Base-by-base conservation (phyloP, 2,113 vertebrate species). In the Paralichthys olivaceus region DNA sequence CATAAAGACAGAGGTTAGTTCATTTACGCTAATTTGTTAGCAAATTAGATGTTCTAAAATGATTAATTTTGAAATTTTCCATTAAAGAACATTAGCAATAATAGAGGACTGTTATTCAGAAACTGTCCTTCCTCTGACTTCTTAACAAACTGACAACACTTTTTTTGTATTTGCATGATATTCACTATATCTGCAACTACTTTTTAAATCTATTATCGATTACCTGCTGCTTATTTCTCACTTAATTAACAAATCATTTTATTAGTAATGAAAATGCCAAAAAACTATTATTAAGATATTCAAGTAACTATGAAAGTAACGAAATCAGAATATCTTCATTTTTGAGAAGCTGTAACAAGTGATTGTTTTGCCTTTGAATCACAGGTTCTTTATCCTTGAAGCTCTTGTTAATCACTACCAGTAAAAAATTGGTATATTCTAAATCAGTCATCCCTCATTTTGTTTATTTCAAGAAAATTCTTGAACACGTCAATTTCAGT, bases 11-110 rank as follows among this genome's bases (percentile, higher is more conserved):
- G 76, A 82, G 85, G 78, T 88, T 79, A 80, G 55, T 84, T 90
- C 22, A 89, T 90, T 91, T 80, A 79, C 62, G 80, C 72, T 87
- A 90, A 90, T 91, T 89, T 90, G 75, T 76, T 66, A 26, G 64
- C 59, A 83, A 88, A 92, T 92, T 80, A 79, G 79, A 25, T 69
- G 62, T 82, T 87, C 72, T 75, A 15, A 87, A 87, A 83, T 81
- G 40, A 86, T 85, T 91, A 77, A 89, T 91, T 88, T 85, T 15
- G 37, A 75, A 79, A 63, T 60, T 80, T 78, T 86, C 61, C 71
- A 89, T 79, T 79, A 85, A 86, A 80, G 56, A 69, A 75, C 58
- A 76, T 89, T 84, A 87, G 71, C 60, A 81, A 80, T 73, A 86
- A 89, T 72, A 80, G 51, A 80, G n/a, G 37, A 71, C 47, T 54